Evolutionary conservation across 2,113 vertebrate genomes (phyloP).

Genomic region (Nerophis ophidion): DNA sequence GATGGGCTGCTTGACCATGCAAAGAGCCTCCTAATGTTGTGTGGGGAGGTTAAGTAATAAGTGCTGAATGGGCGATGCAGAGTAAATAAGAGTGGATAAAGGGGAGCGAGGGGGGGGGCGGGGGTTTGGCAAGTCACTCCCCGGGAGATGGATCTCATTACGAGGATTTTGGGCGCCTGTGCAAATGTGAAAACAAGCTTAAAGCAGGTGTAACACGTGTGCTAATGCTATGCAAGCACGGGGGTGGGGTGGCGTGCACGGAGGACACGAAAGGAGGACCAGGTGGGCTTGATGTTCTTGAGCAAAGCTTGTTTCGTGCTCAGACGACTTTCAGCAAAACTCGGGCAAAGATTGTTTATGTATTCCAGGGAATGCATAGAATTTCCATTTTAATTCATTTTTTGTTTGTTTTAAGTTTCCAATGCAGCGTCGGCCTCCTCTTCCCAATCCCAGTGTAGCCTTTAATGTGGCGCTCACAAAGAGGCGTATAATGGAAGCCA

Average conservation of each 20-base stretch:
- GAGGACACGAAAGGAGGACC: slow-evolving; percentile 30
- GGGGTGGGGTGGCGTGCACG: too few relatives aligned
- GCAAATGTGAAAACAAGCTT: slow-evolving; percentile 60
- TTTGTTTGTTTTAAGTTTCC: slow-evolving; percentile 48
- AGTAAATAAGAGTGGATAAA: slow-evolving; percentile 67
- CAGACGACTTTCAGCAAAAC: slow-evolving; percentile 45
- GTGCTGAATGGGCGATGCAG: slow-evolving; percentile 57
- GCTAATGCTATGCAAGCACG: slow-evolving; percentile 47
- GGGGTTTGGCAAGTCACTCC: slow-evolving; percentile 45
- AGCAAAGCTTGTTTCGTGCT: slow-evolving; percentile 49
- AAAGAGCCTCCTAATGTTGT: slow-evolving; percentile 67
- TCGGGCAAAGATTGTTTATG: slow-evolving; percentile 17
- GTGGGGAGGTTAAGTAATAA: slow-evolving; percentile 72
- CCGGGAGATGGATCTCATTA: slow-evolving; percentile 74
- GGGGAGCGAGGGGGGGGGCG: slow-evolving; percentile 38
- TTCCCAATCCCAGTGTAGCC: slow-evolving; percentile 59
- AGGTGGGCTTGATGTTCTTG: slow-evolving; percentile 47
- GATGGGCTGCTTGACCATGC: slow-evolving; percentile 65
- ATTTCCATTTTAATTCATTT: slow-evolving; percentile 52
- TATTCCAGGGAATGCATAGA: slow-evolving; percentile 42
- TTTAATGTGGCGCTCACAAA: slow-evolving; percentile 68
- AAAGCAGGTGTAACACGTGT: slow-evolving; percentile 73
- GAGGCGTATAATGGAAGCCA: slow-evolving; percentile 70
- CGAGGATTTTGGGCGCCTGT: slow-evolving; percentile 64
- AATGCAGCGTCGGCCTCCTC: slow-evolving; percentile 32